These are phyloP conservation scores for Ctena decussata DNA, from an alignment of 2,888 invertebrate genomes.

Conservation along the genomic window DNA sequence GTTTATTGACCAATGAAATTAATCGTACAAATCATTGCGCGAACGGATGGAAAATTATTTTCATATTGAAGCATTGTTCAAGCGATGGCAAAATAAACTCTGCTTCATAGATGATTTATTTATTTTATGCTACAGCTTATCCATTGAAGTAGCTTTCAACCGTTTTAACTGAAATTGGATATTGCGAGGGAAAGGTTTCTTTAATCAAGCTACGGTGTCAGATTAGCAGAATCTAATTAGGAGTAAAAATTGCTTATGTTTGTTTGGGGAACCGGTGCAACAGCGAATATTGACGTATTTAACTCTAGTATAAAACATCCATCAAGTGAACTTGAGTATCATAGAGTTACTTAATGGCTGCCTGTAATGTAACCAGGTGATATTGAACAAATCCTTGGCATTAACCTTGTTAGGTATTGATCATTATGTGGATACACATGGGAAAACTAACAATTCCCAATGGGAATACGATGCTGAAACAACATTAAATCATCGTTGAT, in stretches of 20 bases:
- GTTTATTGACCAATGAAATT: conserved; percentile 1
- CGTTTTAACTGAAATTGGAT: not conserved
- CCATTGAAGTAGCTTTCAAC: not conserved
- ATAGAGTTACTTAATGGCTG: not conserved
- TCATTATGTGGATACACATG: not conserved
- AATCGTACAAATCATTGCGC: not conserved
- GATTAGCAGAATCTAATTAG: not conserved
- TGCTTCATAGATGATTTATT: not conserved
- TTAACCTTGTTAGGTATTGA: not conserved
- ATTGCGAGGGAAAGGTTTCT: not conserved
- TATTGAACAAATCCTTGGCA: not conserved
- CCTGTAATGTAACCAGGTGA: not conserved
- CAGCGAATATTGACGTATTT: not conserved
- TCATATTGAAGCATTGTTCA: not conserved
- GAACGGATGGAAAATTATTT: not conserved
- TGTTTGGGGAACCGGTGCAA: not conserved
- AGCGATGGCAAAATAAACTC: not conserved
- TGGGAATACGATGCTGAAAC: too few relatives aligned
- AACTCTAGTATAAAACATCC: not conserved
- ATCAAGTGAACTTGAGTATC: not conserved
- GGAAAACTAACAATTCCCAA: too few relatives aligned
- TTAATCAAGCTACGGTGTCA: not conserved
- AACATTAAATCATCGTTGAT: too few relatives aligned
- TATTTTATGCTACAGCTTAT: not conserved
- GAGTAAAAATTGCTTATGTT: conserved; percentile 9